These are phyloP conservation scores for Thecocarcelia acutangulata DNA, from an alignment of 2,888 invertebrate species.

Conservation along the genomic window DNA sequence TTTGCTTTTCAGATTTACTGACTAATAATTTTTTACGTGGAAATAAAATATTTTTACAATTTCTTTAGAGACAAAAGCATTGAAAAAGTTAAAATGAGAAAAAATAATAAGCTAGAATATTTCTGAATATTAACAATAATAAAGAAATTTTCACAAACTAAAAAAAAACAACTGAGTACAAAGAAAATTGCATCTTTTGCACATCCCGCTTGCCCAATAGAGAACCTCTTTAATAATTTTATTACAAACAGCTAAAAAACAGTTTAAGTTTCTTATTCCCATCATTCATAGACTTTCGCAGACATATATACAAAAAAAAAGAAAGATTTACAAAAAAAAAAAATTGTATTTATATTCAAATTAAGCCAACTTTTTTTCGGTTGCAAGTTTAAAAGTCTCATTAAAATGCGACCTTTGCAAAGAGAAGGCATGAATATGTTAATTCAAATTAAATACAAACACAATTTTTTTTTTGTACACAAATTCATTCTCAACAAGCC, in stretches of 20 bases:
- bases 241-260: too few species aligned
- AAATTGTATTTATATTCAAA: conserved; percentile 7
- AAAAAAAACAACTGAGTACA: background rate
- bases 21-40: background rate
- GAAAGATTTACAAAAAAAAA: background rate
- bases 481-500: conserved; percentile 11
- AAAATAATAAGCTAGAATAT: too few species aligned
- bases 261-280: too few species aligned
- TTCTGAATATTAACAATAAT: too few species aligned
- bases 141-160: too few species aligned
- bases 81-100: too few species aligned
- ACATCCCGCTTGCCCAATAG: too few species aligned
- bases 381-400: background rate
- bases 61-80: too few species aligned
- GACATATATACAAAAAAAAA: too few species aligned
- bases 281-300: too few species aligned
- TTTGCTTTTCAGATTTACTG: conserved; percentile 15
- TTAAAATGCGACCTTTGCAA: conserved; percentile 29
- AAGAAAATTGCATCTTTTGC: too few species aligned
- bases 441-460: conserved; percentile 8
- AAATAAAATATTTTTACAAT: background rate
- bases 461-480: background rate
- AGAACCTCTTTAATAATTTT: too few species aligned
- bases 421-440: conserved; percentile 9
- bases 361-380: background rate